Conservation (phyloP, 2,888 invertebrate genomes). For the Eupithecia centaureata region DNA sequence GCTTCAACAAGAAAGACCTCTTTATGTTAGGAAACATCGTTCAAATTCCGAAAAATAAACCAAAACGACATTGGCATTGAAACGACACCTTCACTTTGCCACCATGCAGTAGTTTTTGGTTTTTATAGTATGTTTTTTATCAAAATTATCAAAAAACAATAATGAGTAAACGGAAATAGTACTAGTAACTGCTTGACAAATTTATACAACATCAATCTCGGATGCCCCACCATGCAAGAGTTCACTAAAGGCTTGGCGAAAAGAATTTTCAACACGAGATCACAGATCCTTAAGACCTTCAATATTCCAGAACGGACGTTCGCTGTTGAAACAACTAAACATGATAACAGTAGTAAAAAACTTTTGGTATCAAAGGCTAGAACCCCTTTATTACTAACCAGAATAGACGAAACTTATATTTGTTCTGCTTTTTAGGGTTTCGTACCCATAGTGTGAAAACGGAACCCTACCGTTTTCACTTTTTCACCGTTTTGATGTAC, state of each 20-base stretch:
- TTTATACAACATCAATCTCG: conserved; percentile 44
- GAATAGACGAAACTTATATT: not conserved
- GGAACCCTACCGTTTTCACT: no score
- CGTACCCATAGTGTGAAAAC: no score
- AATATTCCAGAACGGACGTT: conserved; percentile 47
- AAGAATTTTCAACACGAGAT: conserved; percentile 47
- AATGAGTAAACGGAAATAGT: conserved; percentile 52
- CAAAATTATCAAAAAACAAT: conserved; percentile 51
- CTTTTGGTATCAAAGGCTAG: conserved; percentile 48
- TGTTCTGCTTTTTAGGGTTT: not conserved
- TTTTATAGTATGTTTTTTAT: conserved; percentile 36
- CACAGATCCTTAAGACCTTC: conserved; percentile 39
- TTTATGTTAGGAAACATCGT: not conserved
- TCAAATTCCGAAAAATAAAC: not conserved
- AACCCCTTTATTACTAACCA: not conserved
- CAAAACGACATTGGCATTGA: conserved; percentile 18
- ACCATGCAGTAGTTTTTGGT: conserved; percentile 45
- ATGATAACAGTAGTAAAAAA: conserved; percentile 58
- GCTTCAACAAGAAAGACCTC: not conserved
- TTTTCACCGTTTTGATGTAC: no score
- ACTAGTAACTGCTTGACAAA: conserved; percentile 8
- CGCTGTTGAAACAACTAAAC: conserved; percentile 62
- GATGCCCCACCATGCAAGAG: conserved; percentile 60
- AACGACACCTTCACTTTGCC: conserved; percentile 59
- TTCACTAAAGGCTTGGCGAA: conserved; percentile 51